phyloP scores from a whole-genome alignment of 2,888 invertebrate genomes.

The Drosophila anceps region DNA sequence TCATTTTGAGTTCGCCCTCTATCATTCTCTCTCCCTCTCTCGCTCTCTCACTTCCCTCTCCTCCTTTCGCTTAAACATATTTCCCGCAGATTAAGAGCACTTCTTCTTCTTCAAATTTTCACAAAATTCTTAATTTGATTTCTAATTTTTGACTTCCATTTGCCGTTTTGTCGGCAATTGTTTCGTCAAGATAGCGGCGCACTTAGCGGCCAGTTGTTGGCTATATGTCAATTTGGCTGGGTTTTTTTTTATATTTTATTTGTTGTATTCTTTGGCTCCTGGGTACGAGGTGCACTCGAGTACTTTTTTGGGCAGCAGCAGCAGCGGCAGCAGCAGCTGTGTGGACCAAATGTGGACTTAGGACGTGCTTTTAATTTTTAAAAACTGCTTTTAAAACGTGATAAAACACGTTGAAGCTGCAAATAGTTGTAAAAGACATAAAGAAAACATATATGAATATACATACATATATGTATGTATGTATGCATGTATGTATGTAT shows the following conservation, averaged over 20 bases:
- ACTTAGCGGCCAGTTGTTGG: conserved; percentile 17
- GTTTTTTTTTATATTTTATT: background rate
- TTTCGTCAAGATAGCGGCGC: conserved; percentile 15
- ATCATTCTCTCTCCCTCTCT: background rate
- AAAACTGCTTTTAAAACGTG: conserved; percentile 81
- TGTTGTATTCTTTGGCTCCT: background rate
- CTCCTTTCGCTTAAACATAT: background rate
- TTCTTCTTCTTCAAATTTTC: background rate
- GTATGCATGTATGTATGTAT: conserved; percentile 10
- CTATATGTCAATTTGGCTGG: conserved; percentile 15
- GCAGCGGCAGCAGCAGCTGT: conserved; percentile 51
- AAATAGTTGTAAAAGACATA: conserved; percentile 53
- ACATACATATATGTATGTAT: background rate
- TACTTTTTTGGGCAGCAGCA: conserved; percentile 17
- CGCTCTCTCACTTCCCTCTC: background rate
- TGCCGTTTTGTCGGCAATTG: background rate
- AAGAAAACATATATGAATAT: conserved; percentile 6
- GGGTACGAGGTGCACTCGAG: background rate
- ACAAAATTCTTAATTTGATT: background rate
- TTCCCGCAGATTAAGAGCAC: too few relatives aligned
- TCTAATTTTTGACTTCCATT: background rate
- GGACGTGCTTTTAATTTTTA: conserved; percentile 84
- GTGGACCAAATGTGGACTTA: conserved; percentile 79
- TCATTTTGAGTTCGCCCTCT: background rate
- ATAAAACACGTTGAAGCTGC: conserved; percentile 81